Conservation (phyloP, 2,797 vertebrate species). For the Leuciscus waleckii region DNA sequence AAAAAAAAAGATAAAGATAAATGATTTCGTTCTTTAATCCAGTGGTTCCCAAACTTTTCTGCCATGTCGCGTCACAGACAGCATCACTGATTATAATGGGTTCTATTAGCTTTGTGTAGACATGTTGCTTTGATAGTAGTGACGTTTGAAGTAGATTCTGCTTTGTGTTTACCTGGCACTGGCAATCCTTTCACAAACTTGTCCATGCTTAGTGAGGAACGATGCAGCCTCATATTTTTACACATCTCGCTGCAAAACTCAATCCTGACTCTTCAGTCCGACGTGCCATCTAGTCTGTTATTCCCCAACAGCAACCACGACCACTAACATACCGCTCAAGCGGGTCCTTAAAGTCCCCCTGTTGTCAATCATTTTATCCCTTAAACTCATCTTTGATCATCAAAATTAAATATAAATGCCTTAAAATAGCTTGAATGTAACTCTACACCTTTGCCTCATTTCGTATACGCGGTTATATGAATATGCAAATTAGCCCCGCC, state of each 20-base stretch:
- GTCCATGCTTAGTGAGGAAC: background rate
- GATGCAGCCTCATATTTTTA: background rate
- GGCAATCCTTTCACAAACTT: background rate
- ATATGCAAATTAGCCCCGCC: no score
- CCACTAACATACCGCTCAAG: background rate
- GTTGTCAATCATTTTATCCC: no score
- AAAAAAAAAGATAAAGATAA: no score
- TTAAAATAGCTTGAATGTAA: no score
- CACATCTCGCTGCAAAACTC: background rate
- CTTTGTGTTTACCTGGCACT: background rate
- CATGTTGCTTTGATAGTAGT: background rate
- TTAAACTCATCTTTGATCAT: no score
- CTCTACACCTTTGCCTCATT: no score
- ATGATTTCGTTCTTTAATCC: background rate
- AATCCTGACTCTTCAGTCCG: no score
- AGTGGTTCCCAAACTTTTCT: background rate
- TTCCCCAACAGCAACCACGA: no score
- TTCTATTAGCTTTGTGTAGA: background rate
- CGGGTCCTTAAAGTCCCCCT: no score
- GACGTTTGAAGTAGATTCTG: background rate
- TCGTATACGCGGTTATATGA: no score
- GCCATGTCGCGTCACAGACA: background rate
- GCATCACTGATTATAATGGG: background rate
- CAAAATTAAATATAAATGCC: no score
- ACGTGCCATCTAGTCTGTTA: no score